phyloP scores from a whole-genome alignment of 2,113 vertebrate species.

The Amblyopsis rosae region DNA sequence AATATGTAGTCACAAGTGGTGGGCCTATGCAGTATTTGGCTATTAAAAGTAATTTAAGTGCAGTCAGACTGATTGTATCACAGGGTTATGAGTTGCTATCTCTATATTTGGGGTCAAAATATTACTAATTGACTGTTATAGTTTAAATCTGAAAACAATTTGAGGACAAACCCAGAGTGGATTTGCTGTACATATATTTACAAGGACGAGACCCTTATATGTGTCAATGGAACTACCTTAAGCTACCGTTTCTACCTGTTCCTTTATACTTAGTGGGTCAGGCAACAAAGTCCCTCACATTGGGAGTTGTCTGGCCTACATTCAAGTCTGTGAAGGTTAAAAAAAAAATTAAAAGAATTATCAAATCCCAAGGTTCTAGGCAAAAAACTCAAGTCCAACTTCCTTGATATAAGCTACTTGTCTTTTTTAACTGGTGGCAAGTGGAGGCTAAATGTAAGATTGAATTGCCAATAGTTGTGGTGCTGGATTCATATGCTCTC shows the following conservation, averaged over 20 bases:
- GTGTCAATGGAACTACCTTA: slow-evolving; percentile 54
- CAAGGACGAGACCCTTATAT: slow-evolving; percentile 46
- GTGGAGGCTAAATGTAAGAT: not conserved
- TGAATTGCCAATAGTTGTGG: no score
- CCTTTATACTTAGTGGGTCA: slow-evolving; percentile 19
- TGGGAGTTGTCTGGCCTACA: slow-evolving; percentile 56
- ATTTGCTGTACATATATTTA: slow-evolving; percentile 30
- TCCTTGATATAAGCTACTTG: no score
- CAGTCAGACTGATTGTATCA: no score
- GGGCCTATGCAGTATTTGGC: no score
- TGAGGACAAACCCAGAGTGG: slow-evolving; percentile 36
- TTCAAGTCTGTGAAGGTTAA: slow-evolving; percentile 45
- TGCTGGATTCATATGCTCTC: no score
- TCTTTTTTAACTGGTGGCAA: not conserved
- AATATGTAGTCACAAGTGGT: not conserved
- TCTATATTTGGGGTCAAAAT: slow-evolving; percentile 22
- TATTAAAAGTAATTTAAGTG: no score
- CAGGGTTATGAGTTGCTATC: not conserved
- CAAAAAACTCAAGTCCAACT: slow-evolving; percentile 19
- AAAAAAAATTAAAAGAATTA: slow-evolving; percentile 57
- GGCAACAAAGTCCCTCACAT: slow-evolving; percentile 28
- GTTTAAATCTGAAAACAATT: slow-evolving; percentile 37
- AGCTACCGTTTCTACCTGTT: slow-evolving; percentile 33
- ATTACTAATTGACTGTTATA: slow-evolving; percentile 36
- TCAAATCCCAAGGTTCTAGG: slow-evolving; percentile 46